Evolutionary conservation across 2,113 vertebrate species (phyloP), one percentile per base, ranked within the genome.

Genomic region (Cyprinodon variegatus): DNA sequence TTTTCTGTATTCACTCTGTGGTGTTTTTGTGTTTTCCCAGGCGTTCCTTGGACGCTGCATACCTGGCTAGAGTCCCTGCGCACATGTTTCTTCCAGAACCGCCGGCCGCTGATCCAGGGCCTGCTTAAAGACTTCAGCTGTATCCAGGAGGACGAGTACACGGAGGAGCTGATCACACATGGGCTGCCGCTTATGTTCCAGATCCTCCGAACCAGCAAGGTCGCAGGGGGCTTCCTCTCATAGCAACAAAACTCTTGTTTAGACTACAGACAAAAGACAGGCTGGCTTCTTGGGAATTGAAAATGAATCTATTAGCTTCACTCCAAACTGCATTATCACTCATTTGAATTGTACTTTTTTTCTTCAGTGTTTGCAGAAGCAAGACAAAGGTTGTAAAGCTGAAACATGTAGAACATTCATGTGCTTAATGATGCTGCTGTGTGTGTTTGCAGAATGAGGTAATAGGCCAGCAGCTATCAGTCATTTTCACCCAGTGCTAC

Each of bases 181-280:
- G 95, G 94, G 72, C 90, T 95, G 88, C 93, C 95, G 4, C 93
- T 95, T 76, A 94, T 95, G 93, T 95, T 95, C 83, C 93, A 95
- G 90, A 95, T 95, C 87, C 93, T 95, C 11, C 87, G 91, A 20
- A 60, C 90, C 86, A 93, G 94, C 95, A 94, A 95, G 95, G 95
- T 92, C 68, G n/a, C 65, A 60, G 3, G 11, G 65, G 77, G 38
- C 48, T 78, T 72, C 67, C 45, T 64, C 68, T 50, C 50, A 40
- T 41, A 61, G 62, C 65, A 79, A 84, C 70, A 79, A 79, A 81
- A 46, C 3, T 57, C 76, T 78, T 39, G 72, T 83, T 81, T 10
- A 65, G 20, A 29, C n/a, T 20, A n/a, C 50, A 57, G 50, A 57
- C 50, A 57, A 20, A n/a, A 57, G 50, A n/a, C 12, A 77, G 67